Evolutionary conservation across 2,888 invertebrate genomes (phyloP).

Genomic region (Amitus sp.): DNA sequence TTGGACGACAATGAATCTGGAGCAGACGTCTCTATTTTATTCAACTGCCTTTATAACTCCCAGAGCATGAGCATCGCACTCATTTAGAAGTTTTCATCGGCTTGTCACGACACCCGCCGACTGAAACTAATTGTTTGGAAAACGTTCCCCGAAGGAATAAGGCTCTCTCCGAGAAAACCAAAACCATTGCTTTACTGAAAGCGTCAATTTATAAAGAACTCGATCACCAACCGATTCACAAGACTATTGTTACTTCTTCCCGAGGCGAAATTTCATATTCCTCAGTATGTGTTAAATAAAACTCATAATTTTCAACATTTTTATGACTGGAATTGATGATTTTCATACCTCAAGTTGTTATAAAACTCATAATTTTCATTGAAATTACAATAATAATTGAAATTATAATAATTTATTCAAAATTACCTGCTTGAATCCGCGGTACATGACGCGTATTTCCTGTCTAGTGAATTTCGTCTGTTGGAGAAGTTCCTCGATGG

Average conservation of each 20-base stretch:
- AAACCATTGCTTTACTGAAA: too few species aligned
- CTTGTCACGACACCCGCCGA: constrained; percentile 1
- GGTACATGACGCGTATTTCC: constrained; percentile 96
- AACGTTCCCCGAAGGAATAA: not conserved
- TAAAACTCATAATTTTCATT: too few species aligned
- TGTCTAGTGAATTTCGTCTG: constrained; percentile 95
- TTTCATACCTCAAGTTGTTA: too few species aligned
- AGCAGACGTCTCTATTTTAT: not conserved
- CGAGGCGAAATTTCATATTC: too few species aligned
- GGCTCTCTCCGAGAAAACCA: not conserved
- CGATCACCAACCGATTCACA: too few species aligned
- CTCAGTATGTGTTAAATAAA: too few species aligned
- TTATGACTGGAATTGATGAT: too few species aligned
- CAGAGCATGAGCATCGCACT: not conserved
- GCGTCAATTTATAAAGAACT: too few species aligned
- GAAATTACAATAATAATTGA: not conserved
- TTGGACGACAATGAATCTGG: constrained; percentile 5
- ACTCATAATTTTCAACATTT: too few species aligned
- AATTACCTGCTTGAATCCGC: constrained; percentile 96
- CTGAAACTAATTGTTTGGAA: constrained; percentile 8
- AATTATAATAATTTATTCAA: not conserved
- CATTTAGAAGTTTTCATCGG: constrained; percentile 9
- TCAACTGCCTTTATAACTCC: constrained; percentile 7
- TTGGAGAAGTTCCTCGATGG: constrained; percentile 88
- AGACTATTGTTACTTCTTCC: too few species aligned